A percentile compares a stretch with the other conserved stretches of the same genome.
Evolutionary conservation across 1,140 invertebrate species (phyloP).

Genomic region (Tribolium madens): DNA sequence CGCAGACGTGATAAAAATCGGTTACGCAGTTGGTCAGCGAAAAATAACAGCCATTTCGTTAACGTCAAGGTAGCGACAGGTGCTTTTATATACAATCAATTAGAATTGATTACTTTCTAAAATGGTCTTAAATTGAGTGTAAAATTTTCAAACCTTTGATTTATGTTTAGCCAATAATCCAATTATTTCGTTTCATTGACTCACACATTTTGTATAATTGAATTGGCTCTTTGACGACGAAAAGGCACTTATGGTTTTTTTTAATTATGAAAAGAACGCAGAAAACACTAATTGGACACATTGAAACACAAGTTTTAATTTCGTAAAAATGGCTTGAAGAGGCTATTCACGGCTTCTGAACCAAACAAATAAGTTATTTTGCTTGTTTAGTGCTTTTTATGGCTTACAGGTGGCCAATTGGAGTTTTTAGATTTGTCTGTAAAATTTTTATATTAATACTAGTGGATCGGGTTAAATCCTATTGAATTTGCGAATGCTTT

Average conservation of each 20-base stretch:
- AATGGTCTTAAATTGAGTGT: conserved; percentile 21
- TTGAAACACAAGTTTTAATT: too few relatives aligned
- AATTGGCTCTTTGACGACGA: conserved; percentile 15
- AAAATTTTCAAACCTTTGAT: conserved; percentile 32
- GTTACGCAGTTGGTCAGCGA: background rate
- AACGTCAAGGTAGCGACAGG: background rate
- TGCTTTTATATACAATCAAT: conserved; percentile 21
- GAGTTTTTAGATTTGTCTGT: too few relatives aligned
- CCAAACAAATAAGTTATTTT: too few relatives aligned
- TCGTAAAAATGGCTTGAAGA: too few relatives aligned
- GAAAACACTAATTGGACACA: too few relatives aligned
- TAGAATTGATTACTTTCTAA: conserved; percentile 35
- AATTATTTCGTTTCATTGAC: conserved; percentile 34
- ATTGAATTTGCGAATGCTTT: too few relatives aligned
- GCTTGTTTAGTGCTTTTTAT: too few relatives aligned
- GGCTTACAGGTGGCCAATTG: too few relatives aligned
- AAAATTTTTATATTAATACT: too few relatives aligned
- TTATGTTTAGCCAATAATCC: conserved; percentile 32
- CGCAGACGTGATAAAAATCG: background rate
- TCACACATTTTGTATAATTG: conserved; percentile 15
- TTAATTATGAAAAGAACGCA: background rate
- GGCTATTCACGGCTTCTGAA: too few relatives aligned
- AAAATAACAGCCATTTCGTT: too few relatives aligned
- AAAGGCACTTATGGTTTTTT: background rate
- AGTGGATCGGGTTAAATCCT: too few relatives aligned